A percentile compares a stretch with the other conserved stretches of the same genome.
These are phyloP conservation scores for Axis porcinus DNA, from an alignment of 2,113 vertebrate species.

Conservation along the genomic window DNA sequence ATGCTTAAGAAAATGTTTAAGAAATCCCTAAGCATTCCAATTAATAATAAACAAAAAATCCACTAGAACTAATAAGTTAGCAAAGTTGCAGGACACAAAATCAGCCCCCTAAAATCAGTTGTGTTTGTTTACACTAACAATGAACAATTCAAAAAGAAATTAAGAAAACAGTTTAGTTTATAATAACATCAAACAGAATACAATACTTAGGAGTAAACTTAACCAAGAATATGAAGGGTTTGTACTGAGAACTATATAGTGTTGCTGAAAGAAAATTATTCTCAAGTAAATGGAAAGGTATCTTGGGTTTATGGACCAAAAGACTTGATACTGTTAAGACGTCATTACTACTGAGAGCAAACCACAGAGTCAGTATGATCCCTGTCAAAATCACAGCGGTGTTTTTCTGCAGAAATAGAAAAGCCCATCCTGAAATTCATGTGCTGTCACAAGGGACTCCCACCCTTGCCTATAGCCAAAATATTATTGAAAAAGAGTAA, in stretches of 20 bases:
- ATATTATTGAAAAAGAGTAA: neutral
- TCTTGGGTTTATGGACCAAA: neutral
- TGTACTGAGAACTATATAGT: neutral
- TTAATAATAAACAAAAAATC: neutral
- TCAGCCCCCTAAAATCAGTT: neutral
- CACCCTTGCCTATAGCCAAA: neutral
- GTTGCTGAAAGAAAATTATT: neutral
- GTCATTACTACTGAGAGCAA: neutral
- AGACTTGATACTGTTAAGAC: neutral
- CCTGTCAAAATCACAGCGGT: neutral
- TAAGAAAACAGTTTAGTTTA: neutral
- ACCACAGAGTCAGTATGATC: neutral
- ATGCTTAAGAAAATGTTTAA: no score
- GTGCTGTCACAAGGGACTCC: neutral
- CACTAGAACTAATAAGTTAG: neutral
- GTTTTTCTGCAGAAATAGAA: neutral
- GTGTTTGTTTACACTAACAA: neutral
- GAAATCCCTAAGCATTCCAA: neutral
- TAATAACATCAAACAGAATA: neutral
- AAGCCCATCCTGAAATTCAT: neutral
- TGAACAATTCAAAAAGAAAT: neutral
- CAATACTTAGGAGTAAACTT: constrained; percentile 5
- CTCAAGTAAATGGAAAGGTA: neutral
- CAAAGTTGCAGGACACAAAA: neutral
- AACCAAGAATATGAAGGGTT: neutral